Evolutionary conservation across 1,140 invertebrate species (phyloP).

Genomic region (Propsilocerus akamusi): DNA sequence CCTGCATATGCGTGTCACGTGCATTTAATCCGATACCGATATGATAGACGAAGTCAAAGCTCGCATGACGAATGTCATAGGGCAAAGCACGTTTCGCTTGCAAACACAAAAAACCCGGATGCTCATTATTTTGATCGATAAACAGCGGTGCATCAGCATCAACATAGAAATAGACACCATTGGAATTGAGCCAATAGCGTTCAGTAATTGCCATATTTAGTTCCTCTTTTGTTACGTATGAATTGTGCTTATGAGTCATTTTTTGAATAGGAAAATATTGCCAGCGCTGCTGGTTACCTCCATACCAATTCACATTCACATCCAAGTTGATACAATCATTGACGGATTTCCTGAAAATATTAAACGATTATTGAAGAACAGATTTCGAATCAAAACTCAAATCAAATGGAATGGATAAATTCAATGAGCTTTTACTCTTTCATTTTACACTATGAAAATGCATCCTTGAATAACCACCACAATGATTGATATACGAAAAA

Average conservation of each 20-base stretch:
- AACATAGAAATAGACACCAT: constrained; percentile 41
- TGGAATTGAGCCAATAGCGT: constrained; percentile 56
- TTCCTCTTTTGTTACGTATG: constrained; percentile 39
- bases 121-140: constrained; percentile 41
- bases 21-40: constrained; percentile 36
- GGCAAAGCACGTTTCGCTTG: constrained; percentile 33
- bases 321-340: constrained; percentile 13
- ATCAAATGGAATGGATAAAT: no score
- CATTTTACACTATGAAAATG: no score
- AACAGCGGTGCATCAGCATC: constrained; percentile 44
- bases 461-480: no score
- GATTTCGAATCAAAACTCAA: no score
- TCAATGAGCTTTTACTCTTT: no score
- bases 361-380: no score
- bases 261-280: constrained; percentile 49
- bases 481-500: no score
- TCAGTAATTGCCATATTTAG: constrained; percentile 46
- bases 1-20: constrained; percentile 38
- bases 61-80: constrained; percentile 24
- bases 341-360: neutral
- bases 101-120: constrained; percentile 35
- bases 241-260: constrained; percentile 32
- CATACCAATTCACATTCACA: constrained; percentile 29
- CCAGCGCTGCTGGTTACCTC: constrained; percentile 34
- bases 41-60: constrained; percentile 32